A percentile compares a stretch with the other conserved stretches of the same genome.
Evolutionary conservation across 2,113 vertebrate species (phyloP).

Genomic region (Tinamus guttatus): DNA sequence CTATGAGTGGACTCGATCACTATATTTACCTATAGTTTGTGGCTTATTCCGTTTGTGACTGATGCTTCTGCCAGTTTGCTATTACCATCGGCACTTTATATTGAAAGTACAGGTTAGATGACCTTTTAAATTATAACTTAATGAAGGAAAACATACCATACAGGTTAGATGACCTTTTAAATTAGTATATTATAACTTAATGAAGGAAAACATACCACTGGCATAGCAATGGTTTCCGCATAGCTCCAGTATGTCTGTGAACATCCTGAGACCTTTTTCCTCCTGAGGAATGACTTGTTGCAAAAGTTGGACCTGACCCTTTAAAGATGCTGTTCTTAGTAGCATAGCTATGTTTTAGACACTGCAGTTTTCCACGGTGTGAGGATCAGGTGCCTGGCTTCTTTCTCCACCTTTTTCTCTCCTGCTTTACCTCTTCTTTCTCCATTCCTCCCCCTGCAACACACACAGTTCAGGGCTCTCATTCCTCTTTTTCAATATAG

Average conservation of each 20-base stretch:
- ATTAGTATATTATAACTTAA: not conserved
- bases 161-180: not conserved
- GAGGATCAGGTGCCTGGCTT: not conserved
- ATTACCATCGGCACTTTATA: not conserved
- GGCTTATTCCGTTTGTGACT: not conserved
- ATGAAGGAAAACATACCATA: not conserved
- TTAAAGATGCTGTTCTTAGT: not conserved
- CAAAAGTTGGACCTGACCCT: not conserved
- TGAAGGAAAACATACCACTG: not conserved
- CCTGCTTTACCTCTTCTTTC: not conserved
- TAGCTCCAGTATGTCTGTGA: accelerated
- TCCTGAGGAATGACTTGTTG: not conserved
- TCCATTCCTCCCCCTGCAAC: not conserved
- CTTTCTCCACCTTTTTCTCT: not conserved
- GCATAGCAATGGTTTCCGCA: not conserved
- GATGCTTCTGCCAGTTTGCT: not conserved
- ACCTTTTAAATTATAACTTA: not conserved
- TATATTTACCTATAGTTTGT: not conserved
- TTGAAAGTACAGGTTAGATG: not conserved
- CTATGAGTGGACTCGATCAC: not conserved
- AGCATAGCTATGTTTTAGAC: not conserved
- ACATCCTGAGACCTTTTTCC: not conserved
- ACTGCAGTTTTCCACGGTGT: not conserved
- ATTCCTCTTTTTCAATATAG: not conserved
- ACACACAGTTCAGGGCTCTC: not conserved